phyloP scores from a whole-genome alignment of 2,888 invertebrate genomes.

The Kryphioiulus occultus region DNA sequence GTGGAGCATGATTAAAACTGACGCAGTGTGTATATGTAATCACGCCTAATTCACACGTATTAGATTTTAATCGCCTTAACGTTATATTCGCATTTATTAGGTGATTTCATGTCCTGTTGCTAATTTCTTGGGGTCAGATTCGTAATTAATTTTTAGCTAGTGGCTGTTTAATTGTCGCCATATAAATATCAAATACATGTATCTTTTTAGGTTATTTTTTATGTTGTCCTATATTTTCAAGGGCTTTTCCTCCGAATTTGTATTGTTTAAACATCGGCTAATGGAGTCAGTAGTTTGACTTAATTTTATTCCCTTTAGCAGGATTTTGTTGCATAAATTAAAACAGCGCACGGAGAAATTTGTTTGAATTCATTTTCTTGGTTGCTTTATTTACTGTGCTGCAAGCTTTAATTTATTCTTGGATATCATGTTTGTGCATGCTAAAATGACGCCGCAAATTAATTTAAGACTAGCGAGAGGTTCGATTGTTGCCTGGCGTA shows the following conservation, averaged over 20 bases:
- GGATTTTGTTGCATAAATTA: too few relatives aligned
- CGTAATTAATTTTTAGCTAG: too few relatives aligned
- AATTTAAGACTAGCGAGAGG: neutral
- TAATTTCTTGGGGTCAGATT: neutral
- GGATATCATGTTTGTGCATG: neutral
- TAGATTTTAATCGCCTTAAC: neutral
- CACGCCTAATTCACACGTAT: neutral
- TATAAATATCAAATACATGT: neutral
- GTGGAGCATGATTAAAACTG: too few relatives aligned
- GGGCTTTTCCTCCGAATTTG: neutral
- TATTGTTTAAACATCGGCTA: neutral
- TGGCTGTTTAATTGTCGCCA: too few relatives aligned
- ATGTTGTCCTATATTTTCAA: neutral
- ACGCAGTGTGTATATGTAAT: too few relatives aligned
- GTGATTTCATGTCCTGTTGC: neutral
- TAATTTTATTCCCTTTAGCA: too few relatives aligned
- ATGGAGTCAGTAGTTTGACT: too few relatives aligned
- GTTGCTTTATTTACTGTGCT: too few relatives aligned
- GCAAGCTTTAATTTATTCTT: neutral
- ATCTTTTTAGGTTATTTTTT: neutral
- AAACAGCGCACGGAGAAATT: too few relatives aligned
- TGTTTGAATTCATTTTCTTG: too few relatives aligned
- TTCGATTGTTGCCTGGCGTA: neutral
- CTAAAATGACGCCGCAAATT: neutral
- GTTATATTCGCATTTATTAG: neutral